Evolutionary conservation across 2,797 vertebrate genomes (phyloP).

Genomic region (Hemitrygon akajei): DNA sequence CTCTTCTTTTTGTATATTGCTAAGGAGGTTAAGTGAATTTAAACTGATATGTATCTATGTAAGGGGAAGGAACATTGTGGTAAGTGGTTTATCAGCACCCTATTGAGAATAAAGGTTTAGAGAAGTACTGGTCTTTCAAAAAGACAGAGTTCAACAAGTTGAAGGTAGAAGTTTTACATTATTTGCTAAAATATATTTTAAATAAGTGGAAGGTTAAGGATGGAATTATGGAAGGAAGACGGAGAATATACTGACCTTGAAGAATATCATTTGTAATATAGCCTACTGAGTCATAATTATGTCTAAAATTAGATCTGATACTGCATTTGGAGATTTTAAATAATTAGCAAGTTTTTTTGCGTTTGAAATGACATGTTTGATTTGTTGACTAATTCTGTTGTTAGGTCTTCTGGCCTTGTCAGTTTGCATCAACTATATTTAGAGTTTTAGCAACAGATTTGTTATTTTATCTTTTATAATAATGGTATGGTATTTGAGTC

Average conservation of each 20-base stretch:
- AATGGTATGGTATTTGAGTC: not conserved
- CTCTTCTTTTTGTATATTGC: no score
- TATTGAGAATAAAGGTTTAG: not conserved
- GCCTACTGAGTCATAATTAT: not conserved
- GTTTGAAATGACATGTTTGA: not conserved
- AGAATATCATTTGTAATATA: not conserved
- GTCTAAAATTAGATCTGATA: not conserved
- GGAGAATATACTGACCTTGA: not conserved
- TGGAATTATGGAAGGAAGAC: not conserved
- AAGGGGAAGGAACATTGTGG: not conserved
- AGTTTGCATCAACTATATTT: not conserved
- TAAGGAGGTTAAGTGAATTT: no score
- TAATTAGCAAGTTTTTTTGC: not conserved
- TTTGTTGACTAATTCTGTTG: not conserved
- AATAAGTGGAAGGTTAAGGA: not conserved
- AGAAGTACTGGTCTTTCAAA: not conserved
- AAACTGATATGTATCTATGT: not conserved
- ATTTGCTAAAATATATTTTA: not conserved
- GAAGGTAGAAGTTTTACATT: not conserved
- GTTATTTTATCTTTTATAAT: constrained; percentile 1
- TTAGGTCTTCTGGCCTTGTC: not conserved
- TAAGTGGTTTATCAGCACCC: no score
- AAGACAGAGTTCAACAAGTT: not conserved
- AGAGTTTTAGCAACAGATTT: not conserved
- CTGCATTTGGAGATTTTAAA: not conserved